Percentiles rank a stretch among this genome's conserved stretches.
These are phyloP conservation scores for Trachelus troglodyta DNA, from an alignment of 2,888 invertebrate species.

Conservation along the genomic window DNA sequence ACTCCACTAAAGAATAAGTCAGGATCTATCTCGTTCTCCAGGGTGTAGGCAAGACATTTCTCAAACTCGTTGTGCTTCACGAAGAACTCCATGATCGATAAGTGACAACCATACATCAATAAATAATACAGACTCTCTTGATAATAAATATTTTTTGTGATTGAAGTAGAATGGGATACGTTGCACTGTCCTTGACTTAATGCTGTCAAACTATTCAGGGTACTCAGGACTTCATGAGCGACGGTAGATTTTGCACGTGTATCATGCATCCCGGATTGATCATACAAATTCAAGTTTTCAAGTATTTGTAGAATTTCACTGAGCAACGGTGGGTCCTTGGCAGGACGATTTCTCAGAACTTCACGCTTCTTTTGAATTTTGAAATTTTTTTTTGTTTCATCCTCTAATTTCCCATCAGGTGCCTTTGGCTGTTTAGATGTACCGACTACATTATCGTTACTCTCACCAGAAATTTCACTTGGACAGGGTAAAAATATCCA, in stretches of 20 bases:
- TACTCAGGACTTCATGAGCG: constrained; percentile 67
- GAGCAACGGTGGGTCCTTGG: constrained; percentile 75
- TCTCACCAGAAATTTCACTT: constrained; percentile 9
- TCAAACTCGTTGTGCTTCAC: constrained; percentile 77
- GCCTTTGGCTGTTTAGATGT: constrained; percentile 13
- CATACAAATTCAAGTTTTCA: constrained; percentile 63
- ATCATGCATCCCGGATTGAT: constrained; percentile 44
- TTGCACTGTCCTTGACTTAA: constrained; percentile 63
- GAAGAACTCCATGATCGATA: constrained; percentile 80
- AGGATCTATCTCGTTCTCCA: constrained; percentile 75
- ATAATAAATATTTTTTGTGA: constrained; percentile 57
- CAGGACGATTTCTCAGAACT: constrained; percentile 64
- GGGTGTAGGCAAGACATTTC: constrained; percentile 77
- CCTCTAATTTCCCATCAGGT: constrained; percentile 44
- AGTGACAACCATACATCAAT: constrained; percentile 81
- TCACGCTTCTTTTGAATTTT: constrained; percentile 63
- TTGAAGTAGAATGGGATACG: constrained; percentile 28
- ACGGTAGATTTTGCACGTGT: constrained; percentile 66
- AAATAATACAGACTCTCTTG: constrained; percentile 88
- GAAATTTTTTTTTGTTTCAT: constrained; percentile 63
- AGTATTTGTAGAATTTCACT: constrained; percentile 78
- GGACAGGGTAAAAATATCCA: constrained; percentile 56
- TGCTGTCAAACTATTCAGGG: constrained; percentile 65
- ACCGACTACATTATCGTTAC: constrained; percentile 3
- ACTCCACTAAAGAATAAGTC: constrained; percentile 80